Conservation (phyloP, 2,888 invertebrate species). For the Drosophila phalerata region DNA sequence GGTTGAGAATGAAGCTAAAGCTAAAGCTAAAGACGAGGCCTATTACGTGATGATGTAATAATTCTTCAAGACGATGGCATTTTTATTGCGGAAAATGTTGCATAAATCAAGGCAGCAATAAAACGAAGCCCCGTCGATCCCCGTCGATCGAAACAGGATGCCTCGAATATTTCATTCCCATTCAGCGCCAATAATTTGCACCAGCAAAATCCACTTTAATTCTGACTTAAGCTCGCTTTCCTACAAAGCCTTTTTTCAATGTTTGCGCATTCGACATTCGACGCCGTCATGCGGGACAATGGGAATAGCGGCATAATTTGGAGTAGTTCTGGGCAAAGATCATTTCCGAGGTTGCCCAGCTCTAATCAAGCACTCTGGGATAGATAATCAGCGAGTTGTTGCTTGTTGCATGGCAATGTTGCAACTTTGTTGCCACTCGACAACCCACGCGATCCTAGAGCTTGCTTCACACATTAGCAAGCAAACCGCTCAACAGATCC, state of each 20-base stretch:
- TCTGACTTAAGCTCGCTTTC: constrained; percentile 25
- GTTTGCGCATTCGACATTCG: constrained; percentile 52
- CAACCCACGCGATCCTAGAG: constrained; percentile 62
- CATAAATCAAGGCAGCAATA: constrained; percentile 80
- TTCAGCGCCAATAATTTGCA: constrained; percentile 68
- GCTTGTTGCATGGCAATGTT: constrained; percentile 55
- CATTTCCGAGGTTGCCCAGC: constrained; percentile 40
- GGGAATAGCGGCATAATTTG: constrained; percentile 59
- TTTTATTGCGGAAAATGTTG: constrained; percentile 80
- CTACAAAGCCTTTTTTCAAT: constrained; percentile 44
- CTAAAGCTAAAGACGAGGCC: constrained; percentile 50
- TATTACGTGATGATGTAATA: constrained; percentile 80
- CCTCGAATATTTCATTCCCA: constrained; percentile 61
- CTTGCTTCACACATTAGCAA: constrained; percentile 67
- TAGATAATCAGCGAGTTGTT: constrained; percentile 63
- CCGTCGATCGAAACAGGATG: constrained; percentile 64
- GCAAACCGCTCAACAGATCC: constrained; percentile 43
- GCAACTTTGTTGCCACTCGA: constrained; percentile 41
- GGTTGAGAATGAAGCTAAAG: constrained; percentile 9
- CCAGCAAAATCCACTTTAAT: constrained; percentile 43
- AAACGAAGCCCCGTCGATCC: constrained; percentile 67
- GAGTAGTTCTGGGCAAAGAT: constrained; percentile 50
- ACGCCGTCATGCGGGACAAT: constrained; percentile 66
- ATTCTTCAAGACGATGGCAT: constrained; percentile 76
- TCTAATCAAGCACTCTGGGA: constrained; percentile 56